phyloP scores from a whole-genome alignment of 2,113 vertebrate species.

The Epinephelus lanceolatus region DNA sequence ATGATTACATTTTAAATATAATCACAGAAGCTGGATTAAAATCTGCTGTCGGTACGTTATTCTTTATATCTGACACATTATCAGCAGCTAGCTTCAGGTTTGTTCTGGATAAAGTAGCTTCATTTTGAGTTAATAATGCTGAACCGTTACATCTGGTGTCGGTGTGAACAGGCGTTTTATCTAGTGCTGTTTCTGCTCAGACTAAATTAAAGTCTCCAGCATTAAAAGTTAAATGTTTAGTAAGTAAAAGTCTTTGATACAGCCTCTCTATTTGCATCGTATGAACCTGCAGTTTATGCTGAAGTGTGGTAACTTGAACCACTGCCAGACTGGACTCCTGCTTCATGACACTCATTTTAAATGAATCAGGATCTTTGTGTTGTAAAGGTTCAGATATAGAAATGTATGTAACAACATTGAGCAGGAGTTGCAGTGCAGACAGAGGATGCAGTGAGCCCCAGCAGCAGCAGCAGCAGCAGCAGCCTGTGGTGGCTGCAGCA shows the following conservation, averaged over 20 bases:
- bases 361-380: neutral
- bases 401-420: too few relatives aligned
- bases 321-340: neutral
- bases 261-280: neutral
- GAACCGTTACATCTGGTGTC: conserved; percentile 9
- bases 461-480: conserved; percentile 16
- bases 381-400: neutral
- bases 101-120: neutral
- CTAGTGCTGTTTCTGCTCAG: neutral
- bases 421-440: neutral
- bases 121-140: neutral
- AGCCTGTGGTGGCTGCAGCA: neutral
- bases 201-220: neutral
- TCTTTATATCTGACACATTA: neutral
- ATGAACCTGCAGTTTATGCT: neutral
- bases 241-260: neutral
- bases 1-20: conserved; percentile 37
- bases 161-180: neutral
- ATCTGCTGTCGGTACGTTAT: conserved; percentile 48
- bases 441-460: neutral
- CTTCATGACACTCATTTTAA: neutral
- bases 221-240: neutral
- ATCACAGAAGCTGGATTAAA: conserved; percentile 31
- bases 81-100: neutral
- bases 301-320: neutral